Conservation (phyloP, 2,797 vertebrate genomes). For the Microcaecilia unicolor region DNA sequence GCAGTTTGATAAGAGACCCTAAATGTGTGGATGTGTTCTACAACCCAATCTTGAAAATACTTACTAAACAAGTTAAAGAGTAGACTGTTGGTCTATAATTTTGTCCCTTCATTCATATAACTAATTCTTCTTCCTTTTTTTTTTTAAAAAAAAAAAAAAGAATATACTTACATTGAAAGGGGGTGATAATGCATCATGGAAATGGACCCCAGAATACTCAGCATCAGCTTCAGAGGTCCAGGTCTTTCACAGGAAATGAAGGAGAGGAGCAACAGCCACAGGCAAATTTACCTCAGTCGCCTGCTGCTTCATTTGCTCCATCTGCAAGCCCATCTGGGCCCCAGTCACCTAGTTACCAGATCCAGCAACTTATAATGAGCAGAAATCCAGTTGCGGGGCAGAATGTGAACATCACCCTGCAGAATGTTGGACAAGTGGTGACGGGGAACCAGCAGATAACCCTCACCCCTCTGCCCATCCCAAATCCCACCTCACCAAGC, state of each 20-base stretch:
- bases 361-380: constrained; percentile 78
- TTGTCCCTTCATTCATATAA: too few species aligned
- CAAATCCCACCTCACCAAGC: constrained; percentile 79
- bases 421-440: constrained; percentile 83
- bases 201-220: constrained; percentile 86
- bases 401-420: constrained; percentile 91
- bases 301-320: constrained; percentile 79
- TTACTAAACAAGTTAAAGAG: not conserved
- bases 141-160: too few species aligned
- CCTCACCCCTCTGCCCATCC: constrained; percentile 77
- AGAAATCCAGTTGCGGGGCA: constrained; percentile 79
- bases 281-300: constrained; percentile 76
- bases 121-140: constrained; percentile 14
- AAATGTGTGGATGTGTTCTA: too few species aligned
- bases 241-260: constrained; percentile 76
- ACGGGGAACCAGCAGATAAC: constrained; percentile 88
- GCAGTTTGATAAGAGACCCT: too few species aligned
- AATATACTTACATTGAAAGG: constrained; percentile 24
- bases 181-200: constrained; percentile 94
- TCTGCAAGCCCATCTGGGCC: constrained; percentile 88
- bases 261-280: constrained; percentile 74
- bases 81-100: too few species aligned
- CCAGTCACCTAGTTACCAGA: constrained; percentile 91
- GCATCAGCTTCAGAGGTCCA: constrained; percentile 85
- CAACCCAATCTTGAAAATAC: too few species aligned